Percentiles rank a stretch among this genome's conserved stretches.
Evolutionary conservation across 2,113 vertebrate genomes (phyloP).

Genomic region (Pygoscelis antarcticus): DNA sequence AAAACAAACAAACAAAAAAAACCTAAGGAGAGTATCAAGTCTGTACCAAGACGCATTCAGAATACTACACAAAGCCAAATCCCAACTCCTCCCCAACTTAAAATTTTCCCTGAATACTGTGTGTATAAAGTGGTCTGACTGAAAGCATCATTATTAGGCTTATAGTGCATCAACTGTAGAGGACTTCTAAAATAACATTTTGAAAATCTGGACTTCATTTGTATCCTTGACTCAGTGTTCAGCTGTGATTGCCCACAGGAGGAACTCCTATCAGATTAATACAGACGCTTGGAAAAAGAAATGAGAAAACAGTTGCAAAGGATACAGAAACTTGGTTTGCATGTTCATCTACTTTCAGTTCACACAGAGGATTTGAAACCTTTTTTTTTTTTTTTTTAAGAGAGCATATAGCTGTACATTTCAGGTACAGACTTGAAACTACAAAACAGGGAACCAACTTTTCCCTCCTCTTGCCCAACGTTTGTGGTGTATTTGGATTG

Average conservation of each 20-base stretch:
- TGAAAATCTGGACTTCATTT: background rate
- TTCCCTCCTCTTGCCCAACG: background rate
- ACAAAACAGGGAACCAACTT: background rate
- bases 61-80: background rate
- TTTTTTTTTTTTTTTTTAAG: background rate
- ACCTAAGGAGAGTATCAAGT: background rate
- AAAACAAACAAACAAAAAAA: background rate
- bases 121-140: background rate
- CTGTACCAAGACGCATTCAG: background rate
- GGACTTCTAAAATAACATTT: background rate
- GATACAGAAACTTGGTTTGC: background rate
- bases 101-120: background rate
- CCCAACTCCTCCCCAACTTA: background rate
- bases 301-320: background rate
- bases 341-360: background rate
- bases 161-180: background rate
- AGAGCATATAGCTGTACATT: background rate
- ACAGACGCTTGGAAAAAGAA: background rate
- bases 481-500: background rate
- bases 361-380: background rate
- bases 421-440: background rate
- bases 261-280: background rate
- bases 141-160: background rate
- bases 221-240: background rate
- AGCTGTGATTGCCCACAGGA: background rate